Conservation (phyloP, 2,888 invertebrate species). For the Sclerodermus sp. region DNA sequence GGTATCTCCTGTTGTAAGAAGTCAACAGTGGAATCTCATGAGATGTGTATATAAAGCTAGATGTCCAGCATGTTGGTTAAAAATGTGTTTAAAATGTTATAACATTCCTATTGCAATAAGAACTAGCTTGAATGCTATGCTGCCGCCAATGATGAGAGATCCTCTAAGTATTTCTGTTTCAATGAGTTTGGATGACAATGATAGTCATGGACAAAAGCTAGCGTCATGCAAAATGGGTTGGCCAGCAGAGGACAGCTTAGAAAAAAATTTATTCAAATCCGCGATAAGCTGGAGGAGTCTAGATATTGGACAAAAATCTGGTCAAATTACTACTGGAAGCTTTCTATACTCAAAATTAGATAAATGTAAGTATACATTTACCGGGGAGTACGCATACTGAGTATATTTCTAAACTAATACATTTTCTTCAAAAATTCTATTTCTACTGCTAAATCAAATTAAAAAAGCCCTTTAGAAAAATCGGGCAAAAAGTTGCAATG, state of each 20-base stretch:
- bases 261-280: constrained; percentile 51
- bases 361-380: constrained; percentile 43
- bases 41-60: constrained; percentile 73
- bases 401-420: too few relatives aligned
- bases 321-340: constrained; percentile 34
- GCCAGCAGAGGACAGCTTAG: constrained; percentile 49
- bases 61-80: constrained; percentile 86
- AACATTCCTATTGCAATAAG: constrained; percentile 73
- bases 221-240: constrained; percentile 44
- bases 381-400: too few relatives aligned
- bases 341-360: constrained; percentile 44
- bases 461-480: too few relatives aligned
- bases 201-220: constrained; percentile 41
- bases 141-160: constrained; percentile 68
- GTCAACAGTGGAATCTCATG: constrained; percentile 71
- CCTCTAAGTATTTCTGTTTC: constrained; percentile 40
- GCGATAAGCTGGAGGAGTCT: constrained; percentile 50
- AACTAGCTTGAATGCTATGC: constrained; percentile 68
- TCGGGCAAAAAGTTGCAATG: too few relatives aligned
- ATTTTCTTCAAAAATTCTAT: too few relatives aligned
- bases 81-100: constrained; percentile 79
- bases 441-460: too few relatives aligned
- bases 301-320: constrained; percentile 41
- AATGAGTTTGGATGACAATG: constrained; percentile 39
- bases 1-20: constrained; percentile 71